phyloP scores from a whole-genome alignment of 2,888 invertebrate species.

The Morpho helenor region DNA sequence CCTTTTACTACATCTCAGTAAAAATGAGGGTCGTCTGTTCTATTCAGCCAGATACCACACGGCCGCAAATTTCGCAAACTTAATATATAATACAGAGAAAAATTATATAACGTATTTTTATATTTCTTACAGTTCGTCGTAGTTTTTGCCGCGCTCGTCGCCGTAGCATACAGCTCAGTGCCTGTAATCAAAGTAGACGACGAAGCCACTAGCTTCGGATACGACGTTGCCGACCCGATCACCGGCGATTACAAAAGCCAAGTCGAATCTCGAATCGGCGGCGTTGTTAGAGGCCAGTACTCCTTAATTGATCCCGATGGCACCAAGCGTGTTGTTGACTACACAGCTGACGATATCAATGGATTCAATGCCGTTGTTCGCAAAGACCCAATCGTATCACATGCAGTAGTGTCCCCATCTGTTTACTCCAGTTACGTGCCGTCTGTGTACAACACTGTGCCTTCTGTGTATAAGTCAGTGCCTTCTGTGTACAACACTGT shows the following conservation, averaged over 20 bases:
- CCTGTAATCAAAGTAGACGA: slow-evolving; percentile 72
- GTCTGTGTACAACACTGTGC: slow-evolving; percentile 22
- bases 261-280: slow-evolving; percentile 74
- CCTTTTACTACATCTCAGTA: no score
- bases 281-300: slow-evolving; percentile 76
- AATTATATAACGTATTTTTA: no score
- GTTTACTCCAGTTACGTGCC: slow-evolving; percentile 35
- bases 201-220: slow-evolving; percentile 74
- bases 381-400: slow-evolving; percentile 62
- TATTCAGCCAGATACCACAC: no score
- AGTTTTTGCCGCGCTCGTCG: slow-evolving; percentile 58
- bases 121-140: slow-evolving; percentile 53
- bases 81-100: no score
- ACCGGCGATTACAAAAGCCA: slow-evolving; percentile 80
- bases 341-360: slow-evolving; percentile 76
- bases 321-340: slow-evolving; percentile 77
- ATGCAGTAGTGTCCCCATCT: slow-evolving; percentile 35
- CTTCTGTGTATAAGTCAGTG: slow-evolving; percentile 23
- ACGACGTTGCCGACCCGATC: slow-evolving; percentile 77
- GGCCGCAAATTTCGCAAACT: no score
- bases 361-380: slow-evolving; percentile 80
- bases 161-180: slow-evolving; percentile 51
- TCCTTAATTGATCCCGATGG: slow-evolving; percentile 77
- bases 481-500: slow-evolving; percentile 26
- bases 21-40: no score